Percentiles rank a stretch among this genome's conserved stretches.
These are phyloP conservation scores for Pardosa pseudoannulata DNA, from an alignment of 2,888 invertebrate genomes.

Conservation along the genomic window DNA sequence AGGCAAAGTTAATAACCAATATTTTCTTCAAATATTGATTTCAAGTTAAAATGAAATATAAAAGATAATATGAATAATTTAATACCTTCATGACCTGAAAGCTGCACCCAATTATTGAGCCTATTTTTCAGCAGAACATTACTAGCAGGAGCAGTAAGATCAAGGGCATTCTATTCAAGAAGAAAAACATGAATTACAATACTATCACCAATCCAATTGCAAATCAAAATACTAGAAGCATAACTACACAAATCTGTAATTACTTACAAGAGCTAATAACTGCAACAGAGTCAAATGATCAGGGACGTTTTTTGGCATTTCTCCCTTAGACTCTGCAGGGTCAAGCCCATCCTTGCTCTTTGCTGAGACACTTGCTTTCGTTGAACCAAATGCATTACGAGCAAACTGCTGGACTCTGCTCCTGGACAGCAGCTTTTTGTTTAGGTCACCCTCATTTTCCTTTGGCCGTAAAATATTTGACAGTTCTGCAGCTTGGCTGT, in stretches of 20 bases:
- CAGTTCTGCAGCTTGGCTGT: conserved; percentile 57
- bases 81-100: conserved; percentile 87
- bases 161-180: conserved; percentile 84
- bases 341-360: conserved; percentile 40
- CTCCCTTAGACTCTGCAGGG: conserved; percentile 20
- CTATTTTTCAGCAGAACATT: conserved; percentile 84
- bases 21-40: no score
- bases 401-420: conserved; percentile 73
- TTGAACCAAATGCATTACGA: conserved; percentile 71
- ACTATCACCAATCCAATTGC: not conserved
- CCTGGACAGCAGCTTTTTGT: conserved; percentile 58
- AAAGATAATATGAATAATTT: no score
- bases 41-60: no score
- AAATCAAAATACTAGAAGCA: not conserved
- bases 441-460: conserved; percentile 37
- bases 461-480: conserved; percentile 54
- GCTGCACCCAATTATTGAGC: conserved; percentile 87
- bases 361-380: conserved; percentile 52
- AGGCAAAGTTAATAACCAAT: no score
- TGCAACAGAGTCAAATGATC: conserved; percentile 82
- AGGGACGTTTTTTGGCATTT: conserved; percentile 26
- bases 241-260: not conserved
- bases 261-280: conserved; percentile 89
- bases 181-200: not conserved
- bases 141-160: conserved; percentile 92